Evolutionary conservation across 1,140 invertebrate genomes (phyloP), one percentile per base, ranked within the genome.

Genomic region (Brachionus manjavacas): DNA sequence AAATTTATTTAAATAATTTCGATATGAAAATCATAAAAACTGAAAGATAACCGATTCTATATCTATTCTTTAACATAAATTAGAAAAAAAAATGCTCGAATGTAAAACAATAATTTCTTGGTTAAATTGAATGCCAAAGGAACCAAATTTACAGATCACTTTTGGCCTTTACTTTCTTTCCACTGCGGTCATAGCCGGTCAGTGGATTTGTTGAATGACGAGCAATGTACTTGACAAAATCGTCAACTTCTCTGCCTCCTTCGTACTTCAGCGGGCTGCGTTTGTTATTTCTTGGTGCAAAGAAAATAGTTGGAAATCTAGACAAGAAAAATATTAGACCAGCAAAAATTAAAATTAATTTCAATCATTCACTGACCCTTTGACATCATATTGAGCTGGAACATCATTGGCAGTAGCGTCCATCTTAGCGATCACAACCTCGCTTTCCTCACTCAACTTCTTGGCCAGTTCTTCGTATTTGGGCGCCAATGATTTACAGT

Each of bases 371-470:
- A 52, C 28, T 52, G 20, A 99, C 89, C 91, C 97, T 86, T 92
- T 92, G 14, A 99, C 97, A 87, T 98, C 94, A 90, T 93, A 99
- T 84, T 91, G 89, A n/a, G 93, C 89, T 84, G 96, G 95, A 85
- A 98, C 96, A 91, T 99, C 97, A 90, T 99, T 99, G 64, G 95
- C 95, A 1, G 97, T 98, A 31, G 97, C 97, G 90, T 99, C 97
- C 90, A 99, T 95, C 89, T 99, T 99, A 0, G 97, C 94, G 88
- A 99, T 97, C 72, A 92, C 93, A 14, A 99, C 92, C 49, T 89
- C 89, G 85, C 95, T 92, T 89, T 99, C 97, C 86, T 94, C 90
- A 4, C 31, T 31, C 41, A 94, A 93, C 91, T 96, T 96, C 84
- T 94, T 93, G 68, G 94, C 97, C 35, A 99, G 90, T 90, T 99